These are phyloP conservation scores for Diarsia brunnea DNA, from an alignment of 2,888 invertebrate genomes.

Conservation along the genomic window DNA sequence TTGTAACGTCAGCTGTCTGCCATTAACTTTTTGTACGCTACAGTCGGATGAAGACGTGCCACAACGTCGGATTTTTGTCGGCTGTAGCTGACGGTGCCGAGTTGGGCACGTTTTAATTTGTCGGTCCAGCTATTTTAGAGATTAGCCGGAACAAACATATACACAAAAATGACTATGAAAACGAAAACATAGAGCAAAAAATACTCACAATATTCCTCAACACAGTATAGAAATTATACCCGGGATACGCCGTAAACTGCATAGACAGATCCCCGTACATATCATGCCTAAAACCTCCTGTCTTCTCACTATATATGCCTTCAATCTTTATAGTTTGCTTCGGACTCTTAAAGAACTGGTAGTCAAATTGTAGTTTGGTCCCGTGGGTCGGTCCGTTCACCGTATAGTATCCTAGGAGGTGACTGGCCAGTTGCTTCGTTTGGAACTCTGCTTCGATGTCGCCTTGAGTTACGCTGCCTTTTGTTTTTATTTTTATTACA, in stretches of 20 bases:
- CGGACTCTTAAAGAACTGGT: slow-evolving; percentile 91
- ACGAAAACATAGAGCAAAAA: neutral
- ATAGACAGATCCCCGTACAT: slow-evolving; percentile 92
- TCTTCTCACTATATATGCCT: slow-evolving; percentile 89
- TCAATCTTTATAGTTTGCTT: slow-evolving; percentile 90
- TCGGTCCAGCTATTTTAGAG: too few relatives aligned
- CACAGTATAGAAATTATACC: slow-evolving; percentile 92
- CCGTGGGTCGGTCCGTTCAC: slow-evolving; percentile 88
- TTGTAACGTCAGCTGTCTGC: too few relatives aligned
- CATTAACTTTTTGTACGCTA: too few relatives aligned
- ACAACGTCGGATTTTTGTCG: too few relatives aligned
- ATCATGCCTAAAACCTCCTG: slow-evolving; percentile 90
- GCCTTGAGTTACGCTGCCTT: slow-evolving; percentile 93
- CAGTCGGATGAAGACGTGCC: too few relatives aligned
- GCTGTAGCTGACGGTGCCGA: too few relatives aligned
- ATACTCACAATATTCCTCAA: slow-evolving; percentile 91
- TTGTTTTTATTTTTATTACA: slow-evolving; percentile 82
- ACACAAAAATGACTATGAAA: too few relatives aligned
- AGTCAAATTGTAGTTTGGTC: slow-evolving; percentile 92
- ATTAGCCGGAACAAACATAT: too few relatives aligned
- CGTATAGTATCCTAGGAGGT: slow-evolving; percentile 93
- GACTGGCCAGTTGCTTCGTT: slow-evolving; percentile 94
- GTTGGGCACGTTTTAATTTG: too few relatives aligned
- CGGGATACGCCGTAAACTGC: slow-evolving; percentile 94
- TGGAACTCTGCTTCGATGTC: slow-evolving; percentile 94